These are phyloP conservation scores for Ageneiosus marmoratus DNA, from an alignment of 2,113 vertebrate species.

Conservation along the genomic window DNA sequence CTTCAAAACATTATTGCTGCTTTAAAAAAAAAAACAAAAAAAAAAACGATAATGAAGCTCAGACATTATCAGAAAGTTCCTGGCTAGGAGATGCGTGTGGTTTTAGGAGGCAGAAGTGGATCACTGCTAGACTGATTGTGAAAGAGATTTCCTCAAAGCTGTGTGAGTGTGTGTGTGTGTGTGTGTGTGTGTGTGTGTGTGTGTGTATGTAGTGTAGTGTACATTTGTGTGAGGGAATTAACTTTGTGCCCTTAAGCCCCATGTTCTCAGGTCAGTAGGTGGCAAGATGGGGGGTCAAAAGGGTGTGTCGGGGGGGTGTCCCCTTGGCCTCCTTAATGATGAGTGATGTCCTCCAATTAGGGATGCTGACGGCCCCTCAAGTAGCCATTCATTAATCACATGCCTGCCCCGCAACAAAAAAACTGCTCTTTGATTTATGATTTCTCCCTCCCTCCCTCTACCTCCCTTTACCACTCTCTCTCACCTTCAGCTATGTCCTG, in stretches of 20 bases:
- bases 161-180: background rate
- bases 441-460: constrained; percentile 54
- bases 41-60: background rate
- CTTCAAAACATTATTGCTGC: constrained; percentile 5
- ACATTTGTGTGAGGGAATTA: constrained; percentile 9
- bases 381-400: constrained; percentile 75
- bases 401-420: constrained; percentile 62
- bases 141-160: background rate
- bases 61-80: background rate
- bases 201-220: background rate
- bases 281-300: constrained; percentile 54
- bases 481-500: constrained; percentile 43
- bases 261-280: constrained; percentile 40
- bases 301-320: constrained; percentile 61
- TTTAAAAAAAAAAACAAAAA: background rate
- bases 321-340: constrained; percentile 73
- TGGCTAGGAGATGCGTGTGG: background rate
- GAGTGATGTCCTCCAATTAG: constrained; percentile 80
- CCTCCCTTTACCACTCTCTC: constrained; percentile 26
- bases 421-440: constrained; percentile 76
- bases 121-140: background rate
- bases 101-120: background rate
- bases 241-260: constrained; percentile 59
- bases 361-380: constrained; percentile 75
- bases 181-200: background rate